Evolutionary conservation across 2,797 vertebrate species (phyloP).

Genomic region (Crenuchus spilurus): DNA sequence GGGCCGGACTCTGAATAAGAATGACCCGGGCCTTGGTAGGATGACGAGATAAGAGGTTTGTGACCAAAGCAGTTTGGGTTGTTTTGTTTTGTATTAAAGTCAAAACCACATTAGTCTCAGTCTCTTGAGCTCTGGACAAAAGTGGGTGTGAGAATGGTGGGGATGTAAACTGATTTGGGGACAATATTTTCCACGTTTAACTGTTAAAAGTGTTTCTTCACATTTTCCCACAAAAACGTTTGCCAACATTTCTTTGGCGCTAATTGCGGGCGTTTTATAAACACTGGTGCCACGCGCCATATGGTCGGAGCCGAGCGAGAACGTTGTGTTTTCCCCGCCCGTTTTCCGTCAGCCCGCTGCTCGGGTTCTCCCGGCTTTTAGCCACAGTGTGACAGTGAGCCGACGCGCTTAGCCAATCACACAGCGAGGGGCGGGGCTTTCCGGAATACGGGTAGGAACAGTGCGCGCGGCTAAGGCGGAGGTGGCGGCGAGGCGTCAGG

Average conservation of each 20-base stretch:
- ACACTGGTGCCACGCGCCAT: constrained; percentile 52
- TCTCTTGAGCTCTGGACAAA: too few species aligned
- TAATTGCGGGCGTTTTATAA: neutral
- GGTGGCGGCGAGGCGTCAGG: constrained; percentile 55
- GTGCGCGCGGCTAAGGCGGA: neutral
- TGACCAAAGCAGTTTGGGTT: neutral
- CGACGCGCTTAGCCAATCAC: neutral
- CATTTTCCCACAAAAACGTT: neutral
- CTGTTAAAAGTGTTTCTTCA: neutral
- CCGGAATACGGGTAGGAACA: neutral
- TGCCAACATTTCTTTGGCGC: neutral
- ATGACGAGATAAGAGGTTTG: neutral
- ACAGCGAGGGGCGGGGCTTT: neutral
- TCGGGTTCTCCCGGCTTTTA: neutral
- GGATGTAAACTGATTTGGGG: too few species aligned
- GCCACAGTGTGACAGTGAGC: too few species aligned
- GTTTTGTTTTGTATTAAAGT: too few species aligned
- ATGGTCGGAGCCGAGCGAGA: constrained; percentile 49
- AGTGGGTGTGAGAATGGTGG: too few species aligned
- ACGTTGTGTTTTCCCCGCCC: neutral
- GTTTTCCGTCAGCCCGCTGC: neutral
- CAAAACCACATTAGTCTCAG: too few species aligned
- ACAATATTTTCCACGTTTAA: too few species aligned
- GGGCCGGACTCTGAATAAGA: constrained; percentile 43
- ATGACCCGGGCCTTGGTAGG: constrained; percentile 23